Conservation (phyloP, 2,888 invertebrate species). For the Adelphocoris suturalis region DNA sequence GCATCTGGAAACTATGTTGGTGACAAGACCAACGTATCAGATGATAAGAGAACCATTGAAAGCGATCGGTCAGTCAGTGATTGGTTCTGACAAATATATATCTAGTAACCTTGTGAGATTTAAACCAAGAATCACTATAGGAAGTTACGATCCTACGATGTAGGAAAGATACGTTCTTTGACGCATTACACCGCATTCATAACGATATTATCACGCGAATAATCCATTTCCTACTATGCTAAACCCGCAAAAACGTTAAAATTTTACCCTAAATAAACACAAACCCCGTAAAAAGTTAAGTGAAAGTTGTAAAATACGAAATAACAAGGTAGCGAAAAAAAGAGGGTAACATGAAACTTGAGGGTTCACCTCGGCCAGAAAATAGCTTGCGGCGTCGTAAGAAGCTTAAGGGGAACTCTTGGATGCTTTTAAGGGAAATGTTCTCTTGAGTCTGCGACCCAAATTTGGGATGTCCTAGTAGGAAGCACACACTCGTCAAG, state of each 20-base stretch:
- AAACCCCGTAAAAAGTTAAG: slow-evolving; percentile 8
- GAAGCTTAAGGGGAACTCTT: not conserved
- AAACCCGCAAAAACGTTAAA: not conserved
- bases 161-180: no score
- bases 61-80: no score
- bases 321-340: slow-evolving; percentile 7
- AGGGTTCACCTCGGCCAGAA: slow-evolving; percentile 7
- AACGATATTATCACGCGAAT: no score
- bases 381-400: slow-evolving; percentile 42
- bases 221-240: no score
- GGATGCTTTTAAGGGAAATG: slow-evolving; percentile 41
- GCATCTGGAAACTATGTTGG: no score
- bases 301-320: slow-evolving; percentile 9
- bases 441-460: not conserved
- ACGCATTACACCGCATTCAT: no score
- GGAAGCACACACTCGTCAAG: not conserved
- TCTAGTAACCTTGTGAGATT: no score
- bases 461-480: not conserved
- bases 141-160: no score
- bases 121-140: no score
- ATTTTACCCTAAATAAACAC: not conserved
- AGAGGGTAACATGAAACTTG: not conserved
- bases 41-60: no score
- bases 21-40: no score
- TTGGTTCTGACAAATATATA: no score